Evolutionary conservation across 2,113 vertebrate genomes (phyloP), one percentile per base, ranked within the genome.

Genomic region (Tragelaphus buxtoni): DNA sequence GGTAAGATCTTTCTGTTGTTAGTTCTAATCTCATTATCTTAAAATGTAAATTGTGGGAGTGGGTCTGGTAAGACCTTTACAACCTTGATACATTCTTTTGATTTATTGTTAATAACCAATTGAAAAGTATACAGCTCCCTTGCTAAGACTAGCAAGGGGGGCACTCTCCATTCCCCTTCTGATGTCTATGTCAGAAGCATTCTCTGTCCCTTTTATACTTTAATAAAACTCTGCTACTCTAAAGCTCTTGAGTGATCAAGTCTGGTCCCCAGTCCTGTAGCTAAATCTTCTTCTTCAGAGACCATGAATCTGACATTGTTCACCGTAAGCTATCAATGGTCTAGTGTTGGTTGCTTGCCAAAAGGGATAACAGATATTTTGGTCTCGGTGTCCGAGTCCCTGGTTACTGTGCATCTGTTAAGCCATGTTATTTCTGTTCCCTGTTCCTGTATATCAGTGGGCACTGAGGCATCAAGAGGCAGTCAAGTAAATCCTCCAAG

Each of bases 291-390:
- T 58, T 58, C 61, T 69, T 69, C 32, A n/a, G 63, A 35, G 17
- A 69, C 0, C 9, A 10, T 4, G 32, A 69, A 20, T 69, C 63
- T 69, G n/a, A 35, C n/a, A 35, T n/a, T 1, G 0, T n/a, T 65
- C 32, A 65, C 2, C 0, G 0, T 35, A 69, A 69, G 63, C 32
- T 35, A 10, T n/a, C 63, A 69, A 9, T n/a, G 16, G 16, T 65
- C 32, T 65, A n/a, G 16, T 26, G 8, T 13, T 55, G n/a, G 22
- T 76, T 53, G 53, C 45, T 47, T 35, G 24, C 35, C 16, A 24
- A 49, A 39, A 17, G 10, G 11, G 30, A 24, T 47, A 8, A 42
- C 4, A 24, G 12, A 89, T 26, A 39, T 63, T 61, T 86, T 61
- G 53, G 20, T 69, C 35, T 24, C 77, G 47, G 20, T n/a, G 39